These are phyloP conservation scores for Synergus itoensis DNA, from an alignment of 2,888 invertebrate genomes.

Conservation along the genomic window DNA sequence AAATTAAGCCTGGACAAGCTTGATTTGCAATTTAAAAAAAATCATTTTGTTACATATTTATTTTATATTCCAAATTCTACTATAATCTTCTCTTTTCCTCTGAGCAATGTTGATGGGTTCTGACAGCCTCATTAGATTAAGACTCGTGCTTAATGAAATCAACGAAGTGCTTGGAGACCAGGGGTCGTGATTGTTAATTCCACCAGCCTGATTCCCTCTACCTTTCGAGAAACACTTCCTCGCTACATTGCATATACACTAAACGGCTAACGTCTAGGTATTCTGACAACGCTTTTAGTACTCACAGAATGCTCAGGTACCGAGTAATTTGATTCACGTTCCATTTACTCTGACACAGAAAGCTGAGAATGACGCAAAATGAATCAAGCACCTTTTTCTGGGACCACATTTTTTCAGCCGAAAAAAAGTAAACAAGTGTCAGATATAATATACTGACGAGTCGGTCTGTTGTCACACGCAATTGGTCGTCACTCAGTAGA, in stretches of 20 bases:
- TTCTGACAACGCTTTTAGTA: constrained; percentile 53
- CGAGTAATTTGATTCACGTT: constrained; percentile 50
- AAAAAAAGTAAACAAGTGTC: no score
- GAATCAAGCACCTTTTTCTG: constrained; percentile 7
- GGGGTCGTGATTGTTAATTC: constrained; percentile 10
- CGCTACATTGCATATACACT: constrained; percentile 15
- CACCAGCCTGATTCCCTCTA: neutral
- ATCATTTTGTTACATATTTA: no score
- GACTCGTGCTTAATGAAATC: neutral
- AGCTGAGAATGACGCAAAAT: constrained; percentile 43
- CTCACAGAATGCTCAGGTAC: constrained; percentile 48
- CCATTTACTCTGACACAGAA: constrained; percentile 47
- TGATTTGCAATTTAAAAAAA: no score
- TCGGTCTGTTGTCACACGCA: no score
- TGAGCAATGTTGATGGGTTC: neutral
- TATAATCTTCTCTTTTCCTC: neutral
- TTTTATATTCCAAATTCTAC: no score
- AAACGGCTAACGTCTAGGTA: constrained; percentile 46
- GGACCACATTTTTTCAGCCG: no score
- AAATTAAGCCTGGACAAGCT: no score
- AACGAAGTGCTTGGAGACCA: neutral
- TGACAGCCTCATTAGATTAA: constrained; percentile 12
- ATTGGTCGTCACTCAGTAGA: no score
- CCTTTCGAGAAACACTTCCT: constrained; percentile 5
- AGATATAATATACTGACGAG: no score